Evolutionary conservation across 2,888 invertebrate species (phyloP), one percentile per base, ranked within the genome.

Genomic region (Chrysina gloriosa): DNA sequence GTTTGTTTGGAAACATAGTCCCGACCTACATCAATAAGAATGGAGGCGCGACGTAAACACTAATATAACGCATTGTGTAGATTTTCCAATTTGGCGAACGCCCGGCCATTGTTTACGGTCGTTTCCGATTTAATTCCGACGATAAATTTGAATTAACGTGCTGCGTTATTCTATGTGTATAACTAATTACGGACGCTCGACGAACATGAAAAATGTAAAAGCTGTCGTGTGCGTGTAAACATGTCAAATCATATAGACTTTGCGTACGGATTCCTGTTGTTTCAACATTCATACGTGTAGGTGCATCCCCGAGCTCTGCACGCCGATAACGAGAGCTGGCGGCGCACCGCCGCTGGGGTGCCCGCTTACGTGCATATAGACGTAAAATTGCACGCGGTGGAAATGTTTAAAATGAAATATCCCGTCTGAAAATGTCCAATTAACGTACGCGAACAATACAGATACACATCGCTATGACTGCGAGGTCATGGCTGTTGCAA

Each of bases 381-480:
- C 19, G 19, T 45, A 7, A 52, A 52, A 52, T 52, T 52, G 19
- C 9, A 31, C 3, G 3, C 25, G 11, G 9, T 42, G 27, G 21
- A 25, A 61, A 25, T 27, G 42, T 61, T 61, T 45, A 42, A 61
- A 61, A 61, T 61, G 58, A 61, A 61, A 61, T 61, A 61, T 27
- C 36, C 52, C 27, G 42, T 11, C 27, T 61, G 27, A 42, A 42
- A 42, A 29, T n/a, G 23, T 61, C 42, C 42, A 61, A 61, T 61
- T 61, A 61, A 3, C 2, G 23, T 19, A 27, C 7, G 25, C 27
- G 27, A 7, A 25, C 14, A 11, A 27, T 27, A n/a, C 14, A 42
- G 25, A 27, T 14, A 9, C 52, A 11, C 25, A n/a, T 23, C 11
- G 9, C 3, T 25, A 23, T 23, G 23, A 3, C 1, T 6, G 16